phyloP scores from a whole-genome alignment of 2,113 vertebrate genomes.

The Lophochroa leadbeateri region DNA sequence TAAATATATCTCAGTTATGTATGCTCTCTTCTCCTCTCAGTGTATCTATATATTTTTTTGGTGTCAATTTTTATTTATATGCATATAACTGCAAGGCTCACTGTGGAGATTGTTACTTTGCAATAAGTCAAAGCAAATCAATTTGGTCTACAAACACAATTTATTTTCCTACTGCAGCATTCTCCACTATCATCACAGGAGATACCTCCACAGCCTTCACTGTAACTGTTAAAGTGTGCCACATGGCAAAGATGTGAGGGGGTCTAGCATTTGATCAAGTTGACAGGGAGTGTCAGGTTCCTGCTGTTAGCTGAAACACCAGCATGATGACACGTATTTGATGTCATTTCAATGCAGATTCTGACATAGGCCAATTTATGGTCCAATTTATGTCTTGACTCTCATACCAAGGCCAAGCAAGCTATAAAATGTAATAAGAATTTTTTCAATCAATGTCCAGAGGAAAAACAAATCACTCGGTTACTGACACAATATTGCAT shows the following conservation, averaged over 20 bases:
- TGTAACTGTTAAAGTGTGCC: slow-evolving; percentile 17
- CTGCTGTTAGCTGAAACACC: slow-evolving; percentile 50
- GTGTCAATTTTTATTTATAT: slow-evolving; percentile 75
- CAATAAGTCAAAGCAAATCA: slow-evolving; percentile 70
- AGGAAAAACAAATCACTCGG: slow-evolving; percentile 81
- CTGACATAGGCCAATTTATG: slow-evolving; percentile 80
- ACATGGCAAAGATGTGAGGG: slow-evolving; percentile 46
- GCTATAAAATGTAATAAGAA: slow-evolving; percentile 83
- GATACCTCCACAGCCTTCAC: slow-evolving; percentile 7
- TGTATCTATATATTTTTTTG: slow-evolving; percentile 68
- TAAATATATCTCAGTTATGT: slow-evolving; percentile 75
- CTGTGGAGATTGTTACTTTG: slow-evolving; percentile 67
- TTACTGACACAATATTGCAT: slow-evolving; percentile 77
- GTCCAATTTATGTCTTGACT: slow-evolving; percentile 81
- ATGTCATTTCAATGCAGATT: slow-evolving; percentile 78
- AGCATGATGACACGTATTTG: slow-evolving; percentile 69
- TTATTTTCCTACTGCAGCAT: slow-evolving; percentile 43
- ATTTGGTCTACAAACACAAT: slow-evolving; percentile 57
- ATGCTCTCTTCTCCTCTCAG: slow-evolving; percentile 65
- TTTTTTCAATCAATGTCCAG: slow-evolving; percentile 83
- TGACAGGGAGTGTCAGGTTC: slow-evolving; percentile 63
- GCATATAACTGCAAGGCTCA: slow-evolving; percentile 57
- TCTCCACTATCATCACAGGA: slow-evolving; percentile 26
- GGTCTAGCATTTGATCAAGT: slow-evolving; percentile 69
- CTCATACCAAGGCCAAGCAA: slow-evolving; percentile 77